Conservation (phyloP, 2,797 vertebrate species). For the Falco rusticolus region DNA sequence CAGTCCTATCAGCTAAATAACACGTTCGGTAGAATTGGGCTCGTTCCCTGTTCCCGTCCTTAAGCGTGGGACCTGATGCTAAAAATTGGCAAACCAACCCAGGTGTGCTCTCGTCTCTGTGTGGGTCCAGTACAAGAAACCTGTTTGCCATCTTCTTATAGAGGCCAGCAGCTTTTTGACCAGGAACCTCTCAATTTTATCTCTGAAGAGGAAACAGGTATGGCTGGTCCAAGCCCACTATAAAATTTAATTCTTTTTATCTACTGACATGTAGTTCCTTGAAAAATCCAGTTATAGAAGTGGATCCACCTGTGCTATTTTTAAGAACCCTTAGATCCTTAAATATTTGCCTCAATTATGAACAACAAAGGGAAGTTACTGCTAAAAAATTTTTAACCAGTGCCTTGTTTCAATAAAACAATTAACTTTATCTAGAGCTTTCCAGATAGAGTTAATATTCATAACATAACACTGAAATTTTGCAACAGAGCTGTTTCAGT, state of each 20-base stretch:
- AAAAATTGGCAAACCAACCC: constrained; percentile 16
- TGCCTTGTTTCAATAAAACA: background rate
- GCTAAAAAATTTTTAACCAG: background rate
- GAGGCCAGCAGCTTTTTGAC: background rate
- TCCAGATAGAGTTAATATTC: background rate
- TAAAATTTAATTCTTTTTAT: background rate
- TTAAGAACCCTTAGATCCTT: background rate
- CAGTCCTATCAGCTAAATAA: background rate
- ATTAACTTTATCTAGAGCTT: background rate
- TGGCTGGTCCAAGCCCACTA: background rate
- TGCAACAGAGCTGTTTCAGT: background rate
- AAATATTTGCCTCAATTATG: background rate
- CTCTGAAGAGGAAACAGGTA: background rate
- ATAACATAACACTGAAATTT: background rate
- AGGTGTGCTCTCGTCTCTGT: background rate
- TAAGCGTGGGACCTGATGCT: background rate
- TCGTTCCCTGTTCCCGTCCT: background rate
- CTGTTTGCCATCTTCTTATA: background rate
- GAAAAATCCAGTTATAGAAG: background rate
- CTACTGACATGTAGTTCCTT: background rate
- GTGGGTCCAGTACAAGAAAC: background rate
- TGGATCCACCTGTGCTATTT: background rate
- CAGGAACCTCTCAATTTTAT: background rate
- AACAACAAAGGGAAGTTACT: background rate
- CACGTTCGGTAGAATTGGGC: background rate